Conservation (phyloP, 2,888 invertebrate species). For the Chironomus tentans region DNA sequence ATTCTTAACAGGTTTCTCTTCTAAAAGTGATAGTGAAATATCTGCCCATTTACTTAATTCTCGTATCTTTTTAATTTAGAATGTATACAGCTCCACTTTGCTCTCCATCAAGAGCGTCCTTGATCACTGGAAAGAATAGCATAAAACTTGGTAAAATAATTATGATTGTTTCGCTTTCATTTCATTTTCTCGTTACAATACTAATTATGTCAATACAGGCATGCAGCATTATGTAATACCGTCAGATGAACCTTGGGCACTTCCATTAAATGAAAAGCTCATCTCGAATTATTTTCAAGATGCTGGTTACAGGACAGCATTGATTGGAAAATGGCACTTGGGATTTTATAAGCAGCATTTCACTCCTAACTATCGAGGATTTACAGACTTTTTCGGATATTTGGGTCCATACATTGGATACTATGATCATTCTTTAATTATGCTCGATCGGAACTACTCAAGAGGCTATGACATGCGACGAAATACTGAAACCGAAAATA, state of each 20-base stretch:
- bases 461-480: slow-evolving; percentile 46
- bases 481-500: slow-evolving; percentile 46
- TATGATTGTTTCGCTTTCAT: background rate
- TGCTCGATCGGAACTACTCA: slow-evolving; percentile 36
- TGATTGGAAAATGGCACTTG: slow-evolving; percentile 88
- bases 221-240: slow-evolving; percentile 62
- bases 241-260: slow-evolving; percentile 59
- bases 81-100: slow-evolving; percentile 74
- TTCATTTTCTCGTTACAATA: background rate
- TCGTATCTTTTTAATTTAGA: background rate
- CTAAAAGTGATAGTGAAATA: background rate
- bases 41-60: background rate
- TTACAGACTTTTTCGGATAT: slow-evolving; percentile 75
- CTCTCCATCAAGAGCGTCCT: slow-evolving; percentile 72
- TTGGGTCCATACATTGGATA: slow-evolving; percentile 77
- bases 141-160: slow-evolving; percentile 34
- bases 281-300: slow-evolving; percentile 59
- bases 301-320: slow-evolving; percentile 69
- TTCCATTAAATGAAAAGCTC: slow-evolving; percentile 57
- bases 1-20: slow-evolving; percentile 57
- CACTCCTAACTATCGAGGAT: slow-evolving; percentile 65
- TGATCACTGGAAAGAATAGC: slow-evolving; percentile 80
- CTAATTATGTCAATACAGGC: slow-evolving; percentile 43
- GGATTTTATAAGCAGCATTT: slow-evolving; percentile 56
- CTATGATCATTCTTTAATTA: slow-evolving; percentile 52